A percentile compares a stretch with the other conserved stretches of the same genome.
These are phyloP conservation scores for Parascotia fuliginaria DNA, from an alignment of 2,888 invertebrate species.

Conservation along the genomic window DNA sequence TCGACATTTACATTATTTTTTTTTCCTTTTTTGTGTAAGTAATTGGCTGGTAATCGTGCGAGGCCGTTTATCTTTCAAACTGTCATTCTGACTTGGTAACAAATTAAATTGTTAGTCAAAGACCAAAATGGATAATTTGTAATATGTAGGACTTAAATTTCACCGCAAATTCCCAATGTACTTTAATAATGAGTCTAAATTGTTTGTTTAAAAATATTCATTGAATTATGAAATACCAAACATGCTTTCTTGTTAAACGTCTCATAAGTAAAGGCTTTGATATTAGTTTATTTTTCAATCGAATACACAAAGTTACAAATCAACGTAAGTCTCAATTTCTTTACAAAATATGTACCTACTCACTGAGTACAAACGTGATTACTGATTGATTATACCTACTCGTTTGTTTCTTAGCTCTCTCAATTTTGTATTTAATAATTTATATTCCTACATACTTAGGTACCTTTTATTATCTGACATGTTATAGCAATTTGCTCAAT, in stretches of 20 bases:
- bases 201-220: constrained; percentile 43
- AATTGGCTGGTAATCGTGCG: not conserved
- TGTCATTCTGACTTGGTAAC: constrained; percentile 12
- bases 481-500: constrained; percentile 27
- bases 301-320: constrained; percentile 5
- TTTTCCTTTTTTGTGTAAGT: not conserved
- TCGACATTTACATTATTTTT: too few relatives aligned
- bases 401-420: too few relatives aligned
- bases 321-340: too few relatives aligned
- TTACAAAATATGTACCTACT: too few relatives aligned
- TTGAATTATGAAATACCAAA: constrained; percentile 69
- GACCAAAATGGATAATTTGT: constrained; percentile 35
- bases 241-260: constrained; percentile 55
- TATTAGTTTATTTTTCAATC: constrained; percentile 34
- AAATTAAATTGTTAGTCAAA: constrained; percentile 25
- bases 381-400: too few relatives aligned
- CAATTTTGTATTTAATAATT: too few relatives aligned
- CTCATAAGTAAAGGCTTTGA: constrained; percentile 45
- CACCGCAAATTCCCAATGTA: constrained; percentile 30
- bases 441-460: too few relatives aligned
- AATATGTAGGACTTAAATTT: constrained; percentile 21
- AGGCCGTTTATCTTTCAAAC: not conserved
- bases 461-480: too few relatives aligned
- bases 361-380: too few relatives aligned
- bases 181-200: constrained; percentile 49